Conservation (phyloP, 2,797 vertebrate genomes). For the Knipowitschia caucasica region DNA sequence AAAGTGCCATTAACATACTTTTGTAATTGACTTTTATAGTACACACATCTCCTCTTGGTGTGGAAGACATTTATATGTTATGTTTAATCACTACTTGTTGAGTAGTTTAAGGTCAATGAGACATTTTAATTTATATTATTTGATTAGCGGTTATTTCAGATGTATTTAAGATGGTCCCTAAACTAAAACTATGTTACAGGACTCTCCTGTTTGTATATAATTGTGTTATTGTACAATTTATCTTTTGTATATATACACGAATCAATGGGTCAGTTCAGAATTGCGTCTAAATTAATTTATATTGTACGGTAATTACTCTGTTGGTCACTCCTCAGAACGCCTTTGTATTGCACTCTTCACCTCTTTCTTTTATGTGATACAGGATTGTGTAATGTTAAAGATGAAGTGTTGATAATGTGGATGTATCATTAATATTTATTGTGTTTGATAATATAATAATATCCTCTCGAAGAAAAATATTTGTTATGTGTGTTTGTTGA, state of each 20-base stretch:
- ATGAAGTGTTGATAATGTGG: slow-evolving; percentile 13
- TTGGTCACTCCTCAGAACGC: neutral
- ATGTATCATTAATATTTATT: slow-evolving; percentile 29
- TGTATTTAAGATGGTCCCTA: neutral
- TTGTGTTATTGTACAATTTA: slow-evolving; percentile 26
- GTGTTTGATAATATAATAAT: slow-evolving; percentile 23
- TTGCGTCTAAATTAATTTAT: slow-evolving; percentile 13
- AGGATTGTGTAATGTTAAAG: slow-evolving; percentile 10
- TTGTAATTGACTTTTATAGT: neutral
- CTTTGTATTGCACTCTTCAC: neutral
- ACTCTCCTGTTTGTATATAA: slow-evolving; percentile 14
- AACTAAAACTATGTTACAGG: neutral
- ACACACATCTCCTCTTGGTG: neutral
- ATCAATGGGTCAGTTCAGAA: neutral
- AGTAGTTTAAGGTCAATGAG: neutral
- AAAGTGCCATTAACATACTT: slow-evolving; percentile 5
- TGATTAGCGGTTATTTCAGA: neutral
- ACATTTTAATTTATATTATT: neutral
- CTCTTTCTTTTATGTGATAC: slow-evolving; percentile 2
- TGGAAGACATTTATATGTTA: neutral
- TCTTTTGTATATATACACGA: slow-evolving; percentile 6
- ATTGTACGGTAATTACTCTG: slow-evolving; percentile 4
- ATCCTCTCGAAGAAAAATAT: slow-evolving; percentile 9
- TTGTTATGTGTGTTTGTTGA: slow-evolving; percentile 22
- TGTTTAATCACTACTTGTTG: neutral